Percentiles rank a stretch among this genome's conserved stretches.
These are phyloP conservation scores for Porites cylindrica DNA, from an alignment of 92 coral and sea anemone species.

Conservation along the genomic window DNA sequence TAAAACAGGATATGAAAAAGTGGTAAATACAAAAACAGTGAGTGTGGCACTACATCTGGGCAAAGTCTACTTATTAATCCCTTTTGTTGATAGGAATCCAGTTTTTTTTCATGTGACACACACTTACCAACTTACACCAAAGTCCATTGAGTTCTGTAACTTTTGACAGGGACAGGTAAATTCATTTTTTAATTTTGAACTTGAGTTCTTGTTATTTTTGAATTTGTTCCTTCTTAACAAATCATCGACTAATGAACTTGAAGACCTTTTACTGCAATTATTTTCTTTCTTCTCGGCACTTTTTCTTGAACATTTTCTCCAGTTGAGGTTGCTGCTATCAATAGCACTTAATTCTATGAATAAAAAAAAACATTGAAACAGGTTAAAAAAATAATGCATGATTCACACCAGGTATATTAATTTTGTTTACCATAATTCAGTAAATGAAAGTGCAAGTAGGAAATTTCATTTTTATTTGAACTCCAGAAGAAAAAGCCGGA, in stretches of 20 bases:
- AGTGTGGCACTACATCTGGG: too few relatives aligned
- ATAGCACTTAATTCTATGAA: conserved; percentile 20
- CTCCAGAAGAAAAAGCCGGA: too few relatives aligned
- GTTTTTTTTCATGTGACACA: background rate
- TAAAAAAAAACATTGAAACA: background rate
- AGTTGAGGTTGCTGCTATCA: conserved; percentile 18
- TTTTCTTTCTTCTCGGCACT: background rate
- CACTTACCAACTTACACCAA: conserved; percentile 37
- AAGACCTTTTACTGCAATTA: conserved; percentile 11
- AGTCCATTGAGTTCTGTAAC: conserved; percentile 31
- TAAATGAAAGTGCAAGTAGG: too few relatives aligned
- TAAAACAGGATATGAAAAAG: too few relatives aligned
- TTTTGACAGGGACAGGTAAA: conserved; percentile 39
- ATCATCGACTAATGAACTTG: conserved; percentile 17
- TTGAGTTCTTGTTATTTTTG: background rate
- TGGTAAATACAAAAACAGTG: too few relatives aligned
- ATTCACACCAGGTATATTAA: background rate
- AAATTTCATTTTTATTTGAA: too few relatives aligned
- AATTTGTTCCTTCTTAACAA: background rate
- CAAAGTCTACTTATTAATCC: too few relatives aligned
- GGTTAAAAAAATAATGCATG: background rate
- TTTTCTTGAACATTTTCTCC: conserved; percentile 25
- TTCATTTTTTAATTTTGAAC: conserved; percentile 9
- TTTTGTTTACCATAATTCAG: too few relatives aligned
- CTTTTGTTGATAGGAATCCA: too few relatives aligned